phyloP scores from a whole-genome alignment of 2,888 invertebrate species.

The Phrixothrix hirtus region DNA sequence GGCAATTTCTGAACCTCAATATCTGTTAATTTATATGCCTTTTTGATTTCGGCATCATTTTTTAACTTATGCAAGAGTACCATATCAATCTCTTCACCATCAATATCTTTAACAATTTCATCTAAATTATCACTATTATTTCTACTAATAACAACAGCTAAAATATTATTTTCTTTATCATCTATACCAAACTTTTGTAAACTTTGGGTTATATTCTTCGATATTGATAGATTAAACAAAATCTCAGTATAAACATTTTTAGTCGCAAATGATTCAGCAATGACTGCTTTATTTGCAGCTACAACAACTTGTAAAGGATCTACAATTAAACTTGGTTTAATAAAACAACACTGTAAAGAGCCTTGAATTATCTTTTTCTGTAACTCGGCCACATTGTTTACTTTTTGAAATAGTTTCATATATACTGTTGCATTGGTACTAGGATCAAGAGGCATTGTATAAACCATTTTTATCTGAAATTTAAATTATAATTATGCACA shows the following conservation, averaged over 20 bases:
- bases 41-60: constrained; percentile 60
- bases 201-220: constrained; percentile 72
- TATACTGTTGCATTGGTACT: constrained; percentile 38
- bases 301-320: constrained; percentile 66
- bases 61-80: constrained; percentile 57
- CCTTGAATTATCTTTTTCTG: constrained; percentile 62
- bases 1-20: constrained; percentile 54
- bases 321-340: constrained; percentile 64
- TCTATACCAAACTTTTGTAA: constrained; percentile 67
- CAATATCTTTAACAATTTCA: constrained; percentile 57
- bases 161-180: constrained; percentile 56
- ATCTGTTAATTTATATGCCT: constrained; percentile 64
- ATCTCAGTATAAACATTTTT: constrained; percentile 68
- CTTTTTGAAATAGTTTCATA: constrained; percentile 62
- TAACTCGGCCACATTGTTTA: constrained; percentile 62
- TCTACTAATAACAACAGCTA: constrained; percentile 56
- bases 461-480: constrained; percentile 29
- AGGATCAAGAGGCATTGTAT: constrained; percentile 40
- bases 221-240: constrained; percentile 68
- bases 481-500: too few relatives aligned
- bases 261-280: constrained; percentile 63
- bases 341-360: constrained; percentile 62
- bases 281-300: constrained; percentile 69
- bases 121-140: constrained; percentile 37
- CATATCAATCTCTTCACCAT: constrained; percentile 61